Base-by-base conservation (phyloP, 1,140 invertebrate species). In the Bombyx mandarina region DNA sequence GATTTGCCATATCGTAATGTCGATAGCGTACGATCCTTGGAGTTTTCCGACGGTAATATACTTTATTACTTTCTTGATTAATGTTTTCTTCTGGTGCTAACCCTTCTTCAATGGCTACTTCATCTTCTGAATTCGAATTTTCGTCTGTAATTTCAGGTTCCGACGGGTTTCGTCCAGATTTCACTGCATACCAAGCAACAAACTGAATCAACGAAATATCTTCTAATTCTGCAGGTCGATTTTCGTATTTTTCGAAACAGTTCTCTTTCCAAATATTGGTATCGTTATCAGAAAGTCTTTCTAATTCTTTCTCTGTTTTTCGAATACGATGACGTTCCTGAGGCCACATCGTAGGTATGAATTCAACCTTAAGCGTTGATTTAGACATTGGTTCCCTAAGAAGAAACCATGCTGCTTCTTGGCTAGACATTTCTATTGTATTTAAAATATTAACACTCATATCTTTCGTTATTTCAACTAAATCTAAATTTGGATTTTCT, bases 361-460 rank as follows among this genome's bases (percentile, higher is more conserved):
- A 55, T 12, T 45, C n/a, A 55, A 55, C 44, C 12, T 55, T 46
- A 55, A 46, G 43, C 35, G 53, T 45, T 45, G 43, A 45, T 18
- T 55, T 55, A 45, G 53, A 55, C 43, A 55, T 55, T 55, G 53
- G 53, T 55, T 46, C 12, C 44, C 45, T 55, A 18, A 55, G 44
- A 7, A 55, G 12, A 55, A 18, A 55, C 53, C 53, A 55, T 55
- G 53, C 53, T 8, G 53, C 53, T 46, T 55, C 53, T 55, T 55
- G 53, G 18, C 53, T 55, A 8, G 53, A 45, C 53, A 55, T 55
- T 46, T 55, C 42, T 45, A 46, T 55, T 3, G 7, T 45, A 45
- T 55, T 55, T 26, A 55, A 46, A 46, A 55, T 45, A 55, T 55
- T 55, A 45, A 55, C 44, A 46, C 45, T 55, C 43, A 55, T 45